Conservation (phyloP, 2,113 vertebrate genomes). For the Vulpes lagopus region DNA sequence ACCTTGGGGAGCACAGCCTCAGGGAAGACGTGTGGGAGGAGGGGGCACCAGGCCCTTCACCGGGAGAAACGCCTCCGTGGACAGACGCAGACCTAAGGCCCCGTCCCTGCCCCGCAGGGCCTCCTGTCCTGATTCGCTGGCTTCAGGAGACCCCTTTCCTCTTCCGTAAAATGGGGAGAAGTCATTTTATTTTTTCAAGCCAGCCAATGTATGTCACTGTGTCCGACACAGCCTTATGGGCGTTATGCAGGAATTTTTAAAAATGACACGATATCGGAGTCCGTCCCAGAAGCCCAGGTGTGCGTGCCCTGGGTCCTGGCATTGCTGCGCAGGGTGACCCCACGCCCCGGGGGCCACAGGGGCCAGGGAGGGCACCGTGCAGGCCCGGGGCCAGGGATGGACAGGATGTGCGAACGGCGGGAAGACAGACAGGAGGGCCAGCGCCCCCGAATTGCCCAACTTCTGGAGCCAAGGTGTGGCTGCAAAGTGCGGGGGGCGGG, state of each 20-base stretch:
- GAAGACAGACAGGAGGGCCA: background rate
- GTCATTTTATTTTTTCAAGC: background rate
- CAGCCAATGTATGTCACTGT: background rate
- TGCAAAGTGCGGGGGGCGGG: rapidly evolving
- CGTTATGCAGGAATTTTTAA: background rate
- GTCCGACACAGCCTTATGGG: background rate
- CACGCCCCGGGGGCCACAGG: background rate
- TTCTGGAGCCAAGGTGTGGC: background rate
- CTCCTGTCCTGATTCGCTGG: background rate
- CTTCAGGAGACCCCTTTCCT: conserved; percentile 5
- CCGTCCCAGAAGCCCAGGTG: background rate
- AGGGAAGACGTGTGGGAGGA: background rate
- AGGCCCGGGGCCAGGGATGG: background rate
- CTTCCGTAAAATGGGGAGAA: background rate
- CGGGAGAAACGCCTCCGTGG: background rate
- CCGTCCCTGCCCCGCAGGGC: background rate
- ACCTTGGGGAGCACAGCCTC: background rate
- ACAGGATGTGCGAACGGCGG: conserved; percentile 6
- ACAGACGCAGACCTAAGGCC: background rate
- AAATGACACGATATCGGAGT: background rate
- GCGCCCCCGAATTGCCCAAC: rapidly evolving
- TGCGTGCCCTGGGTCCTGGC: background rate
- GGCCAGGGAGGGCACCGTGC: background rate
- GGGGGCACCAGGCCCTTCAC: background rate
- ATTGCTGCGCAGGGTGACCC: background rate